Evolutionary conservation across 2,888 invertebrate genomes (phyloP).

Genomic region (Microctonus aethiopoides): DNA sequence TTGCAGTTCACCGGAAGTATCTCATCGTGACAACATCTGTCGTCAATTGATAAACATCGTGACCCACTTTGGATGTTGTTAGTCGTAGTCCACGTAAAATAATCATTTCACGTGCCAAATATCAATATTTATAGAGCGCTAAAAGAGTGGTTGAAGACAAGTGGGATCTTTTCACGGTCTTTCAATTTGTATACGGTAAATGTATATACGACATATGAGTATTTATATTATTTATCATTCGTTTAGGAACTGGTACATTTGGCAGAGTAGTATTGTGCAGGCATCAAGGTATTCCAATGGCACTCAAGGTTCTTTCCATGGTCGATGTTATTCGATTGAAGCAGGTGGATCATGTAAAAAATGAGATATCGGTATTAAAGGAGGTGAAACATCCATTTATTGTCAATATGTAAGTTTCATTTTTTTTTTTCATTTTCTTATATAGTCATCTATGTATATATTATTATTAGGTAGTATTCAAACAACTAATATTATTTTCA

Average conservation of each 20-base stretch:
- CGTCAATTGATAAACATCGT: not conserved
- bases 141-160: not conserved
- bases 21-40: not conserved
- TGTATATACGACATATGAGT: not conserved
- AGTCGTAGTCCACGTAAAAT: not conserved
- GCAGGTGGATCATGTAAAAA: conserved; percentile 97
- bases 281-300: conserved; percentile 77
- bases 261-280: conserved; percentile 92
- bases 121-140: conserved; percentile 1
- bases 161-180: not conserved
- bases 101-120: conserved; percentile 4
- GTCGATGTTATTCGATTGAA: conserved; percentile 93
- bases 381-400: conserved; percentile 96
- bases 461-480: not conserved
- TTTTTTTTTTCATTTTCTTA: too few species aligned
- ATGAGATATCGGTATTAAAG: conserved; percentile 92
- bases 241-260: conserved; percentile 92
- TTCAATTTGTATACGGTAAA: not conserved
- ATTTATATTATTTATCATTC: not conserved
- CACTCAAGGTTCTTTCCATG: conserved; percentile 95
- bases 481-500: conserved; percentile 60
- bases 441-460: too few species aligned
- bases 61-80: not conserved
- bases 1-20: not conserved
- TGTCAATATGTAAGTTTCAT: conserved; percentile 87